These are phyloP conservation scores for Erpobdella octoculata DNA, from an alignment of 2,888 invertebrate species.

Conservation along the genomic window DNA sequence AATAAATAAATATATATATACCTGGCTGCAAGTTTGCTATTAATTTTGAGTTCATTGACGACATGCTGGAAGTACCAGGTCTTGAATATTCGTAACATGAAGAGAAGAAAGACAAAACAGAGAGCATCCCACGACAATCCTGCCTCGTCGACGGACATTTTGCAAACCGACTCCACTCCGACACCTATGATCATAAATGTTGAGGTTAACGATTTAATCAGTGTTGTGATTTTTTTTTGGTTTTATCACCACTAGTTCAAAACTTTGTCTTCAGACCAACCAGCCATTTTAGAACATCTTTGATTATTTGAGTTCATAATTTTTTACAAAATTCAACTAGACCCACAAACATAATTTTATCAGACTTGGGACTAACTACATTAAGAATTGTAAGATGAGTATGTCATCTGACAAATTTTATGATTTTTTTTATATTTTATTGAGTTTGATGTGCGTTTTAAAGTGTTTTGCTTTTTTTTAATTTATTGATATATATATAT, in stretches of 20 bases:
- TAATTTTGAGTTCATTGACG: slow-evolving; percentile 87
- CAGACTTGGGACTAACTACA: too few species aligned
- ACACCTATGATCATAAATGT: background rate
- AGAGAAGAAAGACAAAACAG: slow-evolving; percentile 83
- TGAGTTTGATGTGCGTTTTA: too few species aligned
- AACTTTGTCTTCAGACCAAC: too few species aligned
- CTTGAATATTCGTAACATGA: slow-evolving; percentile 83
- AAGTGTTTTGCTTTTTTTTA: too few species aligned
- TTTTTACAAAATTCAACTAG: too few species aligned
- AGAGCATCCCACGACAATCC: slow-evolving; percentile 80
- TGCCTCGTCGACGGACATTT: slow-evolving; percentile 59
- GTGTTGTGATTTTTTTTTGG: background rate
- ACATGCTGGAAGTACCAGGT: slow-evolving; percentile 95
- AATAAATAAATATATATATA: slow-evolving; percentile 33
- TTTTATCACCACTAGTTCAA: background rate
- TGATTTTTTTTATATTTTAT: too few species aligned
- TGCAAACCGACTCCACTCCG: slow-evolving; percentile 21
- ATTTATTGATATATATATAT: too few species aligned
- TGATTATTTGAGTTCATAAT: too few species aligned
- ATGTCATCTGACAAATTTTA: too few species aligned
- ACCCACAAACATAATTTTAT: too few species aligned
- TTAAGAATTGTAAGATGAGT: too few species aligned
- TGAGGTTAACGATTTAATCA: background rate
- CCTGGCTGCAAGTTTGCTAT: slow-evolving; percentile 85
- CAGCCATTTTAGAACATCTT: too few species aligned